Conservation (phyloP, 1,140 invertebrate species). For the Tetramorium simillimum region DNA sequence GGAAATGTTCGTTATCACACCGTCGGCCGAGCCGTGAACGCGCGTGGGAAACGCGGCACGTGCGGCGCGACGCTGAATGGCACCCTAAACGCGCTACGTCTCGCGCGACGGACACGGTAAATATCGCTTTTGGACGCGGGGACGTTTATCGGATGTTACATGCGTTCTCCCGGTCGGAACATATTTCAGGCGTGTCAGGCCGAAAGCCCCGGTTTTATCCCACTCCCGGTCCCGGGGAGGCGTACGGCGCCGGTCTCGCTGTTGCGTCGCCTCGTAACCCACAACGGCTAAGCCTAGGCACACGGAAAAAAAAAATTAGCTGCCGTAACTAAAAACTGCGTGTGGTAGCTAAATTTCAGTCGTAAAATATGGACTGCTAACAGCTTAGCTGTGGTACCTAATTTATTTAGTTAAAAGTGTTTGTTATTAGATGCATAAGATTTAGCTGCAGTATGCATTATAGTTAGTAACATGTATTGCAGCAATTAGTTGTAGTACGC, state of each 20-base stretch:
- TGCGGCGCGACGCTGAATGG: conserved; percentile 28
- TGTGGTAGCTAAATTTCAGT: too few species aligned
- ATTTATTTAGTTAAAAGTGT: too few species aligned
- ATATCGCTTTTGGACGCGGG: conserved; percentile 11
- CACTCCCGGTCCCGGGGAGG: background rate
- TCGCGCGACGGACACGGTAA: conserved; percentile 26
- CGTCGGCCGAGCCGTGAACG: background rate
- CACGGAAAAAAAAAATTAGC: too few species aligned
- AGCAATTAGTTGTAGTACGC: too few species aligned
- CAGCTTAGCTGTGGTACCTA: too few species aligned
- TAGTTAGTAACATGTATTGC: too few species aligned
- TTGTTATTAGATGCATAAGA: too few species aligned
- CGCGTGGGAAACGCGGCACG: conserved; percentile 47
- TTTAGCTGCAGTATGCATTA: too few species aligned
- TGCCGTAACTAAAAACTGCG: too few species aligned
- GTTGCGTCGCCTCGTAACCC: conserved; percentile 31
- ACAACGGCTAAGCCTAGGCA: conserved; percentile 43
- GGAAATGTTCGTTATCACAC: conserved; percentile 3
- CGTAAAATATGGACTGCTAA: too few species aligned
- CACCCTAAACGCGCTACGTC: conserved; percentile 37
- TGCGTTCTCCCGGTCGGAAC: conserved; percentile 30
- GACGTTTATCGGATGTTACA: conserved; percentile 51
- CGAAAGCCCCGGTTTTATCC: conserved; percentile 52
- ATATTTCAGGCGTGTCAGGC: conserved; percentile 52
- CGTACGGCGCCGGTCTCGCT: background rate